Evolutionary conservation across 2,113 vertebrate genomes (phyloP), one percentile per base, ranked within the genome.

Genomic region (Nanorana parkeri): DNA sequence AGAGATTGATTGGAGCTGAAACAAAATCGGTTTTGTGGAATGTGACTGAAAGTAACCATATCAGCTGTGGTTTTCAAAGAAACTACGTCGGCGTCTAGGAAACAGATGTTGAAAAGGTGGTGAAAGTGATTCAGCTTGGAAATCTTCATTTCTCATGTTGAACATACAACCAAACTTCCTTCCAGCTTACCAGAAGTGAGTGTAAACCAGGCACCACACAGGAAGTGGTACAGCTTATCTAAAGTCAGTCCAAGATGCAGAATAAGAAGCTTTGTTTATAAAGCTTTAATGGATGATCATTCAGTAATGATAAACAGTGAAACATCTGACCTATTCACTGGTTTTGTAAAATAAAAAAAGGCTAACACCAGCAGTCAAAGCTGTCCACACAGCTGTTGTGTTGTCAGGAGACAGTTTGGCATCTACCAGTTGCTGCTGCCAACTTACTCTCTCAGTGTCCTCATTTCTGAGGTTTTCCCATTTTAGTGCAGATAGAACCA

Each of bases 81-180:
- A 47, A 47, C 11, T 23, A 83, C 24, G 47, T 56, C 17, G 5
- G 21, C 17, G 1, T 32, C 68, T 4, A 68, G 54, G 17, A 60
- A 76, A 83, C 63, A 75, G 69, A 75, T 58, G 69, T 82, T 28
- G 51, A 54, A 20, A 54, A 19, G 15, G 21, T n/a, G 28, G 69
- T n/a, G n/a, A 82, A 58, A 58, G 56, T 66, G 68, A 74, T n/a
- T 74, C 78, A 80, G 54, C 67, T 19, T 3, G 21, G 32, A 23
- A 19, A 36, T 69, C 55, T 32, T 81, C 68, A 67, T 81, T 32
- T n/a, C 29, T 56, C 24, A 23, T 15, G 32, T 26, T 26, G 19
- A 24, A 60, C 19, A 55, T 74, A 32, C 56, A 55, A 28, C 36
- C 52, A 1, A 47, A 47, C 41, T 60, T n/a, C 23, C 17, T n/a